Percentiles rank a stretch among this genome's conserved stretches.
These are phyloP conservation scores for Eleutherodactylus coqui DNA, from an alignment of 2,797 vertebrate genomes.

Conservation along the genomic window DNA sequence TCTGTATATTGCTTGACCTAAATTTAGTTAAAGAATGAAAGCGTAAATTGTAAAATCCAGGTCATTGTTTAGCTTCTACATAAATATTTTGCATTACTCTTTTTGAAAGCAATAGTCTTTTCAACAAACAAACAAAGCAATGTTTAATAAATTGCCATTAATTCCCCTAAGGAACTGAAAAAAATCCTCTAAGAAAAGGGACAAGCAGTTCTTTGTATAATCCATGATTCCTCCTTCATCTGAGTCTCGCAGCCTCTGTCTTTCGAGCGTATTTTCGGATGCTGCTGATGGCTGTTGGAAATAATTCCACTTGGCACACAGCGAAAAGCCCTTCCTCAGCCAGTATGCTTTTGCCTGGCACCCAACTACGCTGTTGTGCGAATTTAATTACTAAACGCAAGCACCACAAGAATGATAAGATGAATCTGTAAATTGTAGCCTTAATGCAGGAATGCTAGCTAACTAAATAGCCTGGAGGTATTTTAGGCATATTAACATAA, in stretches of 20 bases:
- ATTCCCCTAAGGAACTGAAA: constrained; percentile 60
- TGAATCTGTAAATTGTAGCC: constrained; percentile 34
- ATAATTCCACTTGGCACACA: constrained; percentile 68
- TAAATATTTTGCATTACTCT: background rate
- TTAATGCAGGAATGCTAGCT: constrained; percentile 30
- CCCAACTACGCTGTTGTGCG: constrained; percentile 67
- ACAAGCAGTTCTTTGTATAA: constrained; percentile 70
- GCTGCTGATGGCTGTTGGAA: constrained; percentile 72
- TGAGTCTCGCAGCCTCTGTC: constrained; percentile 67
- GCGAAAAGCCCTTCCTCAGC: constrained; percentile 66
- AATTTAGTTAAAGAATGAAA: too few relatives aligned
- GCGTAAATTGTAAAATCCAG: background rate
- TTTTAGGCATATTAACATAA: constrained; percentile 29
- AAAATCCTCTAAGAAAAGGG: constrained; percentile 60
- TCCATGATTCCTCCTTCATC: constrained; percentile 71
- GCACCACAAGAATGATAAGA: constrained; percentile 66
- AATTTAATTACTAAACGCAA: constrained; percentile 72
- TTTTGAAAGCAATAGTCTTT: rapidly evolving
- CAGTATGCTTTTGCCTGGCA: constrained; percentile 71
- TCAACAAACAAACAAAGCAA: constrained; percentile 51
- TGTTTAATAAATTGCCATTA: constrained; percentile 30
- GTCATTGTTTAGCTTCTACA: background rate
- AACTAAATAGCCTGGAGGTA: constrained; percentile 21
- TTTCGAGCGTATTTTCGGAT: constrained; percentile 68
- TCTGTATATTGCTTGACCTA: too few relatives aligned